phyloP scores from a whole-genome alignment of 2,888 invertebrate species.

The Caenorhabditis afra region DNA sequence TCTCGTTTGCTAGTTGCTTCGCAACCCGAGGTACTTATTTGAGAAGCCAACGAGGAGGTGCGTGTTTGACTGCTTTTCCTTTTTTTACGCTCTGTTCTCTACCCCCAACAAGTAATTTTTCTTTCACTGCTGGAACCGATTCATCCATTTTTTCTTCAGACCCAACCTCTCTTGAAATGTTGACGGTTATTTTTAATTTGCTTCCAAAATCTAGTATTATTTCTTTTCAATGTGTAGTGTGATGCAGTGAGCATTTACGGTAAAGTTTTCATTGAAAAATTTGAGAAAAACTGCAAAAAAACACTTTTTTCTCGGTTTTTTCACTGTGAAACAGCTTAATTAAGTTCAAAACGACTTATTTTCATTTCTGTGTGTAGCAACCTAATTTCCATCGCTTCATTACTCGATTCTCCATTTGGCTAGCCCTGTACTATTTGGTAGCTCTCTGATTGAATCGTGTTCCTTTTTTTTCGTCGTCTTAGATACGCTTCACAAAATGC shows the following conservation, averaged over 20 bases:
- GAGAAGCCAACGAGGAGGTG: slow-evolving; percentile 44
- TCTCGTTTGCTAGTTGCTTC: slow-evolving; percentile 65
- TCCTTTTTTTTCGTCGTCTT: no score
- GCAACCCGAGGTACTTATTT: slow-evolving; percentile 70
- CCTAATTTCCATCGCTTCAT: no score
- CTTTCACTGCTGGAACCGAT: not conserved
- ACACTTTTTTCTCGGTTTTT: no score
- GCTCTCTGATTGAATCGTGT: no score
- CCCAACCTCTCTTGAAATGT: no score
- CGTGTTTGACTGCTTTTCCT: slow-evolving; percentile 48
- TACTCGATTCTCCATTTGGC: no score
- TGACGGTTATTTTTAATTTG: slow-evolving; percentile 2
- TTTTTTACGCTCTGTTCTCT: not conserved
- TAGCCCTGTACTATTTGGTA: no score
- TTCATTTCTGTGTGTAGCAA: no score
- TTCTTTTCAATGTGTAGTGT: slow-evolving; percentile 9
- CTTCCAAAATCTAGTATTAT: not conserved
- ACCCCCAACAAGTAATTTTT: not conserved
- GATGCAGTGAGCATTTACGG: slow-evolving; percentile 4
- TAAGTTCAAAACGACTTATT: no score
- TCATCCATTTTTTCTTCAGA: not conserved
- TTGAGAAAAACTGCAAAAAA: no score
- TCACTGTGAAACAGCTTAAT: no score
- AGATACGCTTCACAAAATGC: no score
- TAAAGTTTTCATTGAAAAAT: not conserved